Evolutionary conservation across 2,113 vertebrate genomes (phyloP).

Genomic region (Python bivittatus): DNA sequence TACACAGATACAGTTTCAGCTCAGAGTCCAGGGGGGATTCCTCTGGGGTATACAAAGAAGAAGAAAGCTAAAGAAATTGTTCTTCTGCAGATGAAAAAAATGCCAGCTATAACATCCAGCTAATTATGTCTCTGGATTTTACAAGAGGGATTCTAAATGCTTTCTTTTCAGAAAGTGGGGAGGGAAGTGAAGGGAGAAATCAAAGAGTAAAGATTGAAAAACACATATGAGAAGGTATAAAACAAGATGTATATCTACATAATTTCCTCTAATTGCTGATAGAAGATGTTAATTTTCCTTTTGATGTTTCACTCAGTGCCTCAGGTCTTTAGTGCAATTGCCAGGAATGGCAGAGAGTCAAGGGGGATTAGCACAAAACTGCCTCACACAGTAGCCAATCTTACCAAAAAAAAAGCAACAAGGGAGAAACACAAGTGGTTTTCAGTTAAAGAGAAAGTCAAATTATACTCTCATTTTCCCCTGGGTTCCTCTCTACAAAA

Average conservation of each 20-base stretch:
- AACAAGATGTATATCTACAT: constrained; percentile 83
- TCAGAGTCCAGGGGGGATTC: constrained; percentile 54
- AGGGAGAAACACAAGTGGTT: constrained; percentile 40
- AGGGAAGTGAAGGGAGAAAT: constrained; percentile 74
- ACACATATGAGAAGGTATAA: constrained; percentile 79
- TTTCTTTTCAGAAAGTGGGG: background rate
- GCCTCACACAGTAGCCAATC: constrained; percentile 62
- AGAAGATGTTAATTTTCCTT: constrained; percentile 82
- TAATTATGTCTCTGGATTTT: constrained; percentile 70
- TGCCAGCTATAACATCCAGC: constrained; percentile 71
- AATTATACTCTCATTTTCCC: constrained; percentile 13
- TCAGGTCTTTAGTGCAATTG: constrained; percentile 72
- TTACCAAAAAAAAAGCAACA: constrained; percentile 50
- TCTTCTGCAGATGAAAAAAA: constrained; percentile 55
- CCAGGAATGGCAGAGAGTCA: constrained; percentile 78
- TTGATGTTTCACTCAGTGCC: constrained; percentile 78
- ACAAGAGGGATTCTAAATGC: constrained; percentile 67
- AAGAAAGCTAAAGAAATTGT: constrained; percentile 64
- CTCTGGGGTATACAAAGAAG: constrained; percentile 28
- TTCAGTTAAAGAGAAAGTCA: constrained; percentile 9
- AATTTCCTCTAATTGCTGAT: constrained; percentile 85
- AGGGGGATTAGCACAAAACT: constrained; percentile 75
- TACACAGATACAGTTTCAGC: constrained; percentile 51
- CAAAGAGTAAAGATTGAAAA: constrained; percentile 79
- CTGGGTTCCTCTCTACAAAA: background rate